Evolutionary conservation across 2,797 vertebrate genomes (phyloP).

Genomic region (Mormyrus hasselquistii): DNA sequence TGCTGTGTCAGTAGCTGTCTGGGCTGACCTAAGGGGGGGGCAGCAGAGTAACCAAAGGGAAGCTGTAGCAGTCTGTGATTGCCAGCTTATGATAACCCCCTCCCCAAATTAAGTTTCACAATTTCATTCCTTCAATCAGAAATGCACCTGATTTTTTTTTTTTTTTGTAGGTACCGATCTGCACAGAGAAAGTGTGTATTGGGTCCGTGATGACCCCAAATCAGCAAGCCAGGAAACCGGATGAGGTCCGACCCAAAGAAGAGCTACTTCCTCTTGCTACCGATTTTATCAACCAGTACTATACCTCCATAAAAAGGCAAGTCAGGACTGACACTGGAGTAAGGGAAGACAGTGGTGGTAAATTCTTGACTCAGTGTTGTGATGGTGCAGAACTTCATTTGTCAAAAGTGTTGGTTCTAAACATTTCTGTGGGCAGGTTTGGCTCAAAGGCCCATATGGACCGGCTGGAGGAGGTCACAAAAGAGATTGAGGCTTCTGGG

Average conservation of each 20-base stretch:
- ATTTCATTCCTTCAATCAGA: not conserved
- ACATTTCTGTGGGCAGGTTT: conserved; percentile 54
- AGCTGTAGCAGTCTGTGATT: not conserved
- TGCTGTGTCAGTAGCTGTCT: too few relatives aligned
- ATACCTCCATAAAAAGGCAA: conserved; percentile 91
- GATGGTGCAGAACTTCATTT: not conserved
- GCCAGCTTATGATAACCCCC: not conserved
- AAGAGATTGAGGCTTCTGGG: conserved; percentile 78
- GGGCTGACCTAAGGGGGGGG: too few relatives aligned
- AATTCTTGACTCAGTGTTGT: not conserved
- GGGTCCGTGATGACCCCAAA: conserved; percentile 81
- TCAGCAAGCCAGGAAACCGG: conserved; percentile 67
- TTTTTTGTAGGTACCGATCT: conserved; percentile 67
- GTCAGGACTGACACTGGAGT: not conserved
- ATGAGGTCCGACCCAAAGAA: conserved; percentile 72
- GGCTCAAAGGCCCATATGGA: conserved; percentile 90
- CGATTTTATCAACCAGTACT: conserved; percentile 96
- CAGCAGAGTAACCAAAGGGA: too few relatives aligned
- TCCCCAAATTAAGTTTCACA: not conserved
- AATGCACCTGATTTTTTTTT: not conserved
- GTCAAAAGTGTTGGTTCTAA: not conserved
- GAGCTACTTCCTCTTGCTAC: conserved; percentile 82
- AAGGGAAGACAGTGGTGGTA: not conserved
- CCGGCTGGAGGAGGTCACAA: conserved; percentile 85
- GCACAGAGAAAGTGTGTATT: conserved; percentile 77